Percentiles rank a stretch among this genome's conserved stretches.
Conservation (phyloP, 2,888 invertebrate species). For the Aporophyla lueneburgensis region DNA sequence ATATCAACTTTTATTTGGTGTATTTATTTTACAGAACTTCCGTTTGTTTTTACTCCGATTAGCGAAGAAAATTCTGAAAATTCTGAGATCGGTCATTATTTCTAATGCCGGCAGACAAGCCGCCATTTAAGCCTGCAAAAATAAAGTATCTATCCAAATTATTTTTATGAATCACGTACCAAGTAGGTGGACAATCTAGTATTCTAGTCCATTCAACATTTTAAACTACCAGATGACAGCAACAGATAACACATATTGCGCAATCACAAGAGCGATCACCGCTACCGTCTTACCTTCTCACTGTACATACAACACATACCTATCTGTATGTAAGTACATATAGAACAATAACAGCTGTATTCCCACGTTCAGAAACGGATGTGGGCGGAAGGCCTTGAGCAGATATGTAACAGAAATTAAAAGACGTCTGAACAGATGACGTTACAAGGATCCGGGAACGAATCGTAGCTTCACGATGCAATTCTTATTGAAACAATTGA, state of each 20-base stretch:
- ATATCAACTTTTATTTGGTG: background rate
- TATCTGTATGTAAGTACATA: conserved; percentile 41
- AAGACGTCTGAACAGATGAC: conserved; percentile 52
- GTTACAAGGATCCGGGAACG: conserved; percentile 62
- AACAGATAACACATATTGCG: conserved; percentile 15
- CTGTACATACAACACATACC: conserved; percentile 37
- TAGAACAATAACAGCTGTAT: conserved; percentile 66
- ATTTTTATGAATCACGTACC: background rate
- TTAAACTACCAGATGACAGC: conserved; percentile 19
- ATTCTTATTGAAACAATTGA: conserved; percentile 11
- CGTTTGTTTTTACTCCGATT: too few species aligned
- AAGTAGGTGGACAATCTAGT: background rate
- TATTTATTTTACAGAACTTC: background rate
- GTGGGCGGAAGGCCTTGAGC: conserved; percentile 69
- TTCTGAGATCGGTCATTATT: too few species aligned
- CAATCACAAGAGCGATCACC: conserved; percentile 40
- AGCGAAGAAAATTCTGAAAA: too few species aligned
- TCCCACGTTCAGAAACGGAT: conserved; percentile 69
- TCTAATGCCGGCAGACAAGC: background rate
- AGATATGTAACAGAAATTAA: conserved; percentile 66
- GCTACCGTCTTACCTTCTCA: conserved; percentile 65
- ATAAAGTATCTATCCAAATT: background rate
- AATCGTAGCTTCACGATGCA: conserved; percentile 34
- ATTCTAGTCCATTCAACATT: conserved; percentile 28
- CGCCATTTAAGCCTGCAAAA: background rate